Percentiles rank a stretch among this genome's conserved stretches.
phyloP scores from a whole-genome alignment of 2,113 vertebrate species.

The Pongo abelii region DNA sequence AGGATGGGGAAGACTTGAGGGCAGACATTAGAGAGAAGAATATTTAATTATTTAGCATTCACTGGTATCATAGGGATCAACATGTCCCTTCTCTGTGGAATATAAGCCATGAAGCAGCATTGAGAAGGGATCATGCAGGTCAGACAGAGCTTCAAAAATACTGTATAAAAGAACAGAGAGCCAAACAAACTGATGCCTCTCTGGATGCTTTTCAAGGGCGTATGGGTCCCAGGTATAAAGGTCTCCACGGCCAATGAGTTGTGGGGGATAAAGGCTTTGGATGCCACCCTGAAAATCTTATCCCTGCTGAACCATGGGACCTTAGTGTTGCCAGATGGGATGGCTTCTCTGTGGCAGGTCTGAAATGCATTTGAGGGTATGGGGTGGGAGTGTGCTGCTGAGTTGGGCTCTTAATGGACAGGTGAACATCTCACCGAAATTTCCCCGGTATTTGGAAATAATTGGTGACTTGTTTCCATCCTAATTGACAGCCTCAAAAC shows the following conservation, averaged over 20 bases:
- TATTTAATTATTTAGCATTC: not conserved
- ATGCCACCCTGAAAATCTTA: not conserved
- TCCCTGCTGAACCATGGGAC: not conserved
- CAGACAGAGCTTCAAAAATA: not conserved
- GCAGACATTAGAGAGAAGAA: not conserved
- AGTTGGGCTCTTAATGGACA: not conserved
- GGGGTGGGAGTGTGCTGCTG: not conserved
- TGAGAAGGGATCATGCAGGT: not conserved
- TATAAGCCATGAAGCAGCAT: not conserved
- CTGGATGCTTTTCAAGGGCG: not conserved
- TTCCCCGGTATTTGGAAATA: not conserved
- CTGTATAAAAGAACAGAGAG: not conserved
- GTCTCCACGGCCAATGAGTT: not conserved
- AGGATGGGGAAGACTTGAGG: not conserved
- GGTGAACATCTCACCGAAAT: not conserved
- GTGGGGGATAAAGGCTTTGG: not conserved
- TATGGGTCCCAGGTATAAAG: not conserved
- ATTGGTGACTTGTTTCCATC: not conserved
- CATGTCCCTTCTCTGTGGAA: not conserved
- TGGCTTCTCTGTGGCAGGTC: not conserved
- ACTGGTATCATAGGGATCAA: no score
- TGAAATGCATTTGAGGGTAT: not conserved
- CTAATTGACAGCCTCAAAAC: not conserved
- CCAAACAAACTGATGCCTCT: not conserved
- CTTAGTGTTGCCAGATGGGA: not conserved